Conservation (phyloP, 2,888 invertebrate genomes). For the Idaea dimidiata region DNA sequence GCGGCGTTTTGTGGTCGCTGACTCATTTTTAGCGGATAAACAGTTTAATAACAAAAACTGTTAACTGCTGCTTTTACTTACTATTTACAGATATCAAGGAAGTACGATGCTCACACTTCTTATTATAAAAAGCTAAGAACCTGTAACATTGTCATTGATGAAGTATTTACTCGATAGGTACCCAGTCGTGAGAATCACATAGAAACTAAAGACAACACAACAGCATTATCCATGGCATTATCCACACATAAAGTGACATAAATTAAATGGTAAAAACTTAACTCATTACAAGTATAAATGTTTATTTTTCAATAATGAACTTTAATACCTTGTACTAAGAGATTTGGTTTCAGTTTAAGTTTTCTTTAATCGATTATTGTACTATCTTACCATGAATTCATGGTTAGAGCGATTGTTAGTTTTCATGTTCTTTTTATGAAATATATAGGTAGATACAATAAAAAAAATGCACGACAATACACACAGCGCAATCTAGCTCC, state of each 20-base stretch:
- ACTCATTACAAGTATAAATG: not conserved
- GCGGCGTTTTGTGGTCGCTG: no score
- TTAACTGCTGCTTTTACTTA: no score
- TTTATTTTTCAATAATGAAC: not conserved
- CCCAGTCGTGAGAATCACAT: conserved; percentile 23
- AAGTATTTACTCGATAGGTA: not conserved
- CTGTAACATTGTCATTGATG: not conserved
- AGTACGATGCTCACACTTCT: no score
- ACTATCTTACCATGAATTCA: not conserved
- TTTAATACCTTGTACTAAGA: not conserved
- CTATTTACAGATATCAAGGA: no score
- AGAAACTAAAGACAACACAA: conserved; percentile 36
- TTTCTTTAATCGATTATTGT: not conserved
- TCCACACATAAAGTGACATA: conserved; percentile 39
- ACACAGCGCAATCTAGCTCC: no score
- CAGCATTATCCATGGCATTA: conserved; percentile 33
- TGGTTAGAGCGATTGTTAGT: not conserved
- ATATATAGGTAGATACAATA: no score
- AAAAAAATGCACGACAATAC: no score
- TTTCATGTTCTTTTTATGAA: not conserved
- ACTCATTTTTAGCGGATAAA: no score
- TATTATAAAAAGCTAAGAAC: not conserved
- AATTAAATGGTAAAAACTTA: conserved; percentile 34
- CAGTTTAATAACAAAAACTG: no score
- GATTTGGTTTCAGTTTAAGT: not conserved